Evolutionary conservation across 1,140 invertebrate genomes (phyloP), one percentile per base, ranked within the genome.

Genomic region (Leucophenga varia): DNA sequence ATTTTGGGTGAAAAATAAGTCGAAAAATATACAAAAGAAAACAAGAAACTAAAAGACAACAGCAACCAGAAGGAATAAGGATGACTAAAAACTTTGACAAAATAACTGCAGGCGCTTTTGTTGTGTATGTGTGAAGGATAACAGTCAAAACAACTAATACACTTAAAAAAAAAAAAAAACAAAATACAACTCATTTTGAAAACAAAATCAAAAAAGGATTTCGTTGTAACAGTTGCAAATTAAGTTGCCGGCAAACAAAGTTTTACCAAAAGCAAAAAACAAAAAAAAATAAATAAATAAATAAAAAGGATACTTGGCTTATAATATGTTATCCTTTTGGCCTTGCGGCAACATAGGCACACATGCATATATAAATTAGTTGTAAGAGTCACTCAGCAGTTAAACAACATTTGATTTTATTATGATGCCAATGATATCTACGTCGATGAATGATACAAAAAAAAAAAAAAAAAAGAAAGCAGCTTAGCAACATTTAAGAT

Each of bases 211-310:
- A 67, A 10, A 25, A 67, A 63, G 63, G 64, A 52, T 67, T 67
- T 57, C 59, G 44, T 63, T 64, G 5, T 67, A 67, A 63, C 67
- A 67, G 63, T 67, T 67, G 63, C 63, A 68, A 67, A 67, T 67
- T 63, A 63, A 67, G 63, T 67, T 67, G 63, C 48, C 50, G 36
- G 37, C 49, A 34, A 31, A 12, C 22, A 16, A 5, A 30, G 10
- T 36, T 10, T 12, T 31, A 6, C 22, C 10, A n/a, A n/a, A n/a
- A n/a, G n/a, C n/a, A n/a, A n/a, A n/a, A n/a, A n/a, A 25, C 10
- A 10, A 5, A 25, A 6, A 10, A 25, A 25, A 25, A 25, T n/a
- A n/a, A n/a, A n/a, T n/a, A n/a, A n/a, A 25, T 25, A 10, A 5
- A 25, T 25, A 10, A 25, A 25, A 25, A 25, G 22, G 22, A 25